phyloP scores from a whole-genome alignment of 2,113 vertebrate species.

The Mola mola region DNA sequence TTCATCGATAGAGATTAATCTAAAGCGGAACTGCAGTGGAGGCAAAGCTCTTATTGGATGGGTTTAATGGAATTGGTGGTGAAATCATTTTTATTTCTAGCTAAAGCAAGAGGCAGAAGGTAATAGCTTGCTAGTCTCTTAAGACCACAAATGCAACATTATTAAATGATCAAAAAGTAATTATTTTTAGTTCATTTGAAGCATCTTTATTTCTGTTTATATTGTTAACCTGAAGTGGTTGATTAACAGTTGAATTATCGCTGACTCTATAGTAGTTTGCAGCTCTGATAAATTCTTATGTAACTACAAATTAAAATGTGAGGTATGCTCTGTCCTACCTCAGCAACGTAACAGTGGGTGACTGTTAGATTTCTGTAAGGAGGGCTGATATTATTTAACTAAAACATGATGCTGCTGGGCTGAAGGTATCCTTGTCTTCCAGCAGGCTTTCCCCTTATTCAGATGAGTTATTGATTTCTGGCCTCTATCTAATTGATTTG shows the following conservation, averaged over 20 bases:
- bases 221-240: neutral
- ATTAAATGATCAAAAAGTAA: no score
- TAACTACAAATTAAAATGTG: constrained; percentile 6
- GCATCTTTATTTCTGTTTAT: no score
- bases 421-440: constrained; percentile 6
- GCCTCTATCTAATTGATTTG: neutral
- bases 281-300: neutral
- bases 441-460: neutral
- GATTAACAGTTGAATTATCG: neutral
- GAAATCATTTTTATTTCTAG: no score
- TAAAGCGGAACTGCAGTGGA: neutral
- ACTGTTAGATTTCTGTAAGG: constrained; percentile 30
- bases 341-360: constrained; percentile 30
- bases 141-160: neutral
- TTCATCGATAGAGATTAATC: neutral
- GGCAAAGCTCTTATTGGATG: no score
- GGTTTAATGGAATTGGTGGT: no score
- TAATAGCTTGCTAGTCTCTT: neutral
- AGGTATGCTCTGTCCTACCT: constrained; percentile 15
- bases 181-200: no score
- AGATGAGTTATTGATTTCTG: neutral
- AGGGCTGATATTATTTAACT: constrained; percentile 57
- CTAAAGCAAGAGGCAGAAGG: neutral
- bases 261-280: no score
- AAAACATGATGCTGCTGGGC: constrained; percentile 13